These are phyloP conservation scores for Brachyistius frenatus DNA, from an alignment of 2,113 vertebrate species.

Conservation along the genomic window DNA sequence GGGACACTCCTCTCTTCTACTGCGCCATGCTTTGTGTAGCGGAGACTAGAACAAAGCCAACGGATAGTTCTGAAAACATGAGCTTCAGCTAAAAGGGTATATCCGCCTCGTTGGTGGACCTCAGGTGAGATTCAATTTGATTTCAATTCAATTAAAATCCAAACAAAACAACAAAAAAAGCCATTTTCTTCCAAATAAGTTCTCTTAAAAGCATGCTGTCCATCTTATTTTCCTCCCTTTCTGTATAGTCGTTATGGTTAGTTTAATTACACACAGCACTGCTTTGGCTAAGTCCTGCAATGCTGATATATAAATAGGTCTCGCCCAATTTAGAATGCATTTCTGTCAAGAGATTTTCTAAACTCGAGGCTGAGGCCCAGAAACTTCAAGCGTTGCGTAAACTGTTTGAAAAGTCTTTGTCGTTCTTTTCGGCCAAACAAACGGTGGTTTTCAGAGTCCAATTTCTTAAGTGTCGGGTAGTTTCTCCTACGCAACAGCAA, in stretches of 20 bases:
- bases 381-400: no score
- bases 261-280: slow-evolving; percentile 17
- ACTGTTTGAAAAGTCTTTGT: no score
- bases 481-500: background rate
- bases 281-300: slow-evolving; percentile 10
- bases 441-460: no score
- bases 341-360: background rate
- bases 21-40: background rate
- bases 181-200: background rate
- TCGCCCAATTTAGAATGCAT: background rate
- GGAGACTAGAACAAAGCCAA: background rate
- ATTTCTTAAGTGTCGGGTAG: no score
- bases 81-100: background rate
- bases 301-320: background rate
- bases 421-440: no score
- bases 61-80: background rate
- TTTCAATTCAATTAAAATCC: slow-evolving; percentile 10
- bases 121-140: slow-evolving; percentile 12
- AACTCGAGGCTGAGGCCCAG: no score
- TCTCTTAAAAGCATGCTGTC: background rate
- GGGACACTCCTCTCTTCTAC: background rate
- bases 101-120: background rate
- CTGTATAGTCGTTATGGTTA: background rate
- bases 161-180: background rate
- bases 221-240: background rate